Base-by-base conservation (phyloP, 2,797 vertebrate genomes). In the Muraenolepis orangiensis region DNA sequence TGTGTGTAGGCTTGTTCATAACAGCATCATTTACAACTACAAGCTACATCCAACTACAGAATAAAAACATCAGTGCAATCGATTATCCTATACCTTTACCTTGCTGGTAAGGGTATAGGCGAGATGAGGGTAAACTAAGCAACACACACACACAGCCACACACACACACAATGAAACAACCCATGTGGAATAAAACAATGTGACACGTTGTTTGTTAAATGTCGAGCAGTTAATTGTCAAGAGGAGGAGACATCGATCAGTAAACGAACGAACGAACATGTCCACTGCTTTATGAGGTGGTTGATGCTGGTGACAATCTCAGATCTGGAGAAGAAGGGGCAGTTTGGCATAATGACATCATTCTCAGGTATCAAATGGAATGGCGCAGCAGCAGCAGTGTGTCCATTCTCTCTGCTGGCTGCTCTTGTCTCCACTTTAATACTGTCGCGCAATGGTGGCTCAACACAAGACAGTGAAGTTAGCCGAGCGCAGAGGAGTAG, bases 281-380 rank as follows among this genome's bases (percentile, higher is more conserved):
- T 67, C 66, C 30, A 67, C 30, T 67, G 66, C 28, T 29, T 67
- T 67, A 29, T 29, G n/a, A 18, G 26, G 26, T 16, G 13, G 64
- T 29, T 29, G 64, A 66, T 26, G 64, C 28, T 66, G 1, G 76
- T 71, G 36, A 26, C 11, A 26, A 38, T 38, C 16, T 26, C 7
- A 23, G 20, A 38, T 6, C 1, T 12, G 31, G 66, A 23, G 73
- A 31, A 66, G 36, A 10, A 42, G 36, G 29, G 68, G 66, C 87
- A 92, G 87, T 87, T 90, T 82, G 81, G 82, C 80, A 91, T 83
- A 84, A 92, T 93, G 91, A 94, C 93, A 93, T 94, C 92, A 93
- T 92, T 80, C 83, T 81, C 90, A 91, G 90, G 89, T 91, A 91
- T 87, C 89, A 88, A n/a, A 89, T 83, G 80, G 84, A 91, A 86